phyloP scores from a whole-genome alignment of 2,888 invertebrate species.

The Strigamia crassipes region DNA sequence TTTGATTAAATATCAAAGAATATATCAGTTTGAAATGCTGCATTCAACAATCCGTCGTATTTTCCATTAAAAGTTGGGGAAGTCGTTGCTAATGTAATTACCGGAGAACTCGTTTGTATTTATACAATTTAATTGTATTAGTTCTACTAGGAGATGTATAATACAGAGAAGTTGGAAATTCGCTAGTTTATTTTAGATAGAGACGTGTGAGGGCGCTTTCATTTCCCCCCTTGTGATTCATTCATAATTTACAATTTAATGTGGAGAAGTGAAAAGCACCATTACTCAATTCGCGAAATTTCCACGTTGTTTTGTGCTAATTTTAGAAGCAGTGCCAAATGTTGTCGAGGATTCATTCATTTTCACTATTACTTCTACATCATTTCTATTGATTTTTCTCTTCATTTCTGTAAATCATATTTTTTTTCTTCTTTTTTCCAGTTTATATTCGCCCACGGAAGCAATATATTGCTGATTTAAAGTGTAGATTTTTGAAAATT shows the following conservation, averaged over 20 bases:
- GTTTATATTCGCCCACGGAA: not conserved
- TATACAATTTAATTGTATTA: too few species aligned
- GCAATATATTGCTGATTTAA: not conserved
- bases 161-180: not conserved
- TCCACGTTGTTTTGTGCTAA: not conserved
- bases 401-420: not conserved
- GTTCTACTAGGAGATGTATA: not conserved
- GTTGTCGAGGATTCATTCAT: not conserved
- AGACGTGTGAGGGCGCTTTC: not conserved
- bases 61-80: not conserved
- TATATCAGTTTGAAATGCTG: not conserved
- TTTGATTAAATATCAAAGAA: not conserved
- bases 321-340: not conserved
- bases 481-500: too few species aligned
- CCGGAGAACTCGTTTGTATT: too few species aligned
- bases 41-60: not conserved
- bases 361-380: not conserved
- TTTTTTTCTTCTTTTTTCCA: not conserved
- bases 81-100: too few species aligned
- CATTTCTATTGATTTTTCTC: not conserved
- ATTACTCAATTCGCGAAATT: not conserved
- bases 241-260: constrained; percentile 21
- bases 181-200: not conserved
- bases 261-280: not conserved
- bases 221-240: not conserved